phyloP scores from a whole-genome alignment of 2,113 vertebrate species.

The Laticauda colubrina region DNA sequence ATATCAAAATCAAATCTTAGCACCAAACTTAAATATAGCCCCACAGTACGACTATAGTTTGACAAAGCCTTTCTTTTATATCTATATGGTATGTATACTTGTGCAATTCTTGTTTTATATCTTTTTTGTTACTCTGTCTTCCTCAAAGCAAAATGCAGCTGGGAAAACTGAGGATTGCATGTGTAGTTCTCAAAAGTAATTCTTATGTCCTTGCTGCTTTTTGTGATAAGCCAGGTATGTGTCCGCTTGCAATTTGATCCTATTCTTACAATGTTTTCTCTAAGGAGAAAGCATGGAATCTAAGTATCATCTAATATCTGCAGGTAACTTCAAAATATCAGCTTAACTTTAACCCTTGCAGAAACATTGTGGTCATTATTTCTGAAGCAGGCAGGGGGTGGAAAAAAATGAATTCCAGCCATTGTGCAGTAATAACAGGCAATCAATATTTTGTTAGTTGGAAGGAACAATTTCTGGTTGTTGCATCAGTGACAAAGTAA shows the following conservation, averaged over 20 bases:
- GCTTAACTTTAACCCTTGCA: background rate
- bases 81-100: background rate
- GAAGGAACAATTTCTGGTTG: background rate
- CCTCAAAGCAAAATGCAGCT: conserved; percentile 3
- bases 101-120: background rate
- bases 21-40: background rate
- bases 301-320: background rate
- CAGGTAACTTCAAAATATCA: background rate
- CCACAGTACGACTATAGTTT: background rate
- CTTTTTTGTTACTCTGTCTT: background rate
- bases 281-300: background rate
- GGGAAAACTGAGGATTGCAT: background rate
- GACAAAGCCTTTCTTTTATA: background rate
- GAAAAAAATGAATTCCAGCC: background rate
- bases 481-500: background rate
- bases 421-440: background rate
- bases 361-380: background rate
- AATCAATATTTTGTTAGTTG: conserved; percentile 1
- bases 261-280: background rate
- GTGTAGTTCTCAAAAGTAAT: background rate
- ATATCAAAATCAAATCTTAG: background rate
- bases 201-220: background rate
- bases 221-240: background rate
- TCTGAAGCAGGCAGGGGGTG: background rate
- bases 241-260: background rate